These are phyloP conservation scores for Drosophila murphyi DNA, from an alignment of 1,140 invertebrate species.

Conservation along the genomic window DNA sequence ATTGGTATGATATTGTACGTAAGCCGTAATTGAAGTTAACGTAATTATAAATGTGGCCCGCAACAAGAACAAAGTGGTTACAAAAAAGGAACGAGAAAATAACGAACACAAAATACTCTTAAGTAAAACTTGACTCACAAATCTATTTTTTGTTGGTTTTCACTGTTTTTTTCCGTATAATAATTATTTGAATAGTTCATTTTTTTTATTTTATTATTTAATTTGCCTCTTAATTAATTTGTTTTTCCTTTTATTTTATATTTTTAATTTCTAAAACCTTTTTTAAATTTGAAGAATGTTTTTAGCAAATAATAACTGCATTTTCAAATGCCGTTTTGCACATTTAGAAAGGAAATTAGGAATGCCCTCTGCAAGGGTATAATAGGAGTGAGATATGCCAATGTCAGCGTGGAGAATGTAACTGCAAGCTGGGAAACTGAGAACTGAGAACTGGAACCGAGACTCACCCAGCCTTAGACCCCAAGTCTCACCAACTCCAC, in stretches of 20 bases:
- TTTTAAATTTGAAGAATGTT: no score
- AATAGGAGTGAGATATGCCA: constrained; percentile 5
- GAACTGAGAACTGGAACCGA: neutral
- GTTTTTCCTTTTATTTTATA: no score
- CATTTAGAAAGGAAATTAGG: neutral
- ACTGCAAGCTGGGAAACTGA: neutral
- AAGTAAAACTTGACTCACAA: neutral
- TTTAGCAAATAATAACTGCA: no score
- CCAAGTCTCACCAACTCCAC: no score
- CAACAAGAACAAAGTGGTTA: constrained; percentile 42
- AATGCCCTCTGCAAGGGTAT: neutral
- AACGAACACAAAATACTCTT: constrained; percentile 3
- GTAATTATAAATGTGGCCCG: constrained; percentile 70
- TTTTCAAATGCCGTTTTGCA: neutral
- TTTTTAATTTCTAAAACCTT: no score
- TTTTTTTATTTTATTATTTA: no score
- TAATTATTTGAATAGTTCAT: no score
- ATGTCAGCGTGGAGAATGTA: constrained; percentile 23
- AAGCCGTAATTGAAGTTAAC: constrained; percentile 78
- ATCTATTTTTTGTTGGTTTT: neutral
- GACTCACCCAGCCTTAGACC: neutral
- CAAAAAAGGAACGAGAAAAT: constrained; percentile 19
- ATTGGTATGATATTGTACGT: constrained; percentile 72
- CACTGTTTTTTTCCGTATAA: no score
- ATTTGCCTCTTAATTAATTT: no score